Evolutionary conservation across 2,888 invertebrate genomes (phyloP).

Genomic region (Andrena hattorfiana): DNA sequence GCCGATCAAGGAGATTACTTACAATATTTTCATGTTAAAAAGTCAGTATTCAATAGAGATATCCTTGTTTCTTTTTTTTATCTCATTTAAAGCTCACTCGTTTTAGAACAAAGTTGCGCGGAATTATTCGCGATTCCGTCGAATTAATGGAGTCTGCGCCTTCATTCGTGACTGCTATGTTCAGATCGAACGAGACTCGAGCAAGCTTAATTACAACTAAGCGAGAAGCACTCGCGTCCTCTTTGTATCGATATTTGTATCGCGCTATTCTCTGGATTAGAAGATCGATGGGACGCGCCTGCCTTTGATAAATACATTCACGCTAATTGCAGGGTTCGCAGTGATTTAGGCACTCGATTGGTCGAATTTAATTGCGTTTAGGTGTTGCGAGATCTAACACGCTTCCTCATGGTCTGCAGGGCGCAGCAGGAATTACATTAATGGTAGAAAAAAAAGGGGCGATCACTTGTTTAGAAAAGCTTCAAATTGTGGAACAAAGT

Average conservation of each 20-base stretch:
- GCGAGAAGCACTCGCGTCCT: conserved; percentile 41
- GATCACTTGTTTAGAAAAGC: neutral
- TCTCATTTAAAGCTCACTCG: neutral
- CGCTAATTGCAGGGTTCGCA: conserved; percentile 54
- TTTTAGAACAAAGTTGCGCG: neutral
- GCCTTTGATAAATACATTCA: conserved; percentile 58
- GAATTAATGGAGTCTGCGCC: neutral
- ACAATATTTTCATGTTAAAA: too few relatives aligned
- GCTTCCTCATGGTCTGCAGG: neutral
- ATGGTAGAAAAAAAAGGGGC: neutral
- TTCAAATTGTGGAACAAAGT: too few relatives aligned
- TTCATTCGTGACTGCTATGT: neutral
- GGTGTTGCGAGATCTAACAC: conserved; percentile 28
- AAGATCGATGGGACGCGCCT: conserved; percentile 47
- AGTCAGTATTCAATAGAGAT: too few relatives aligned
- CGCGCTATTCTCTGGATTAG: conserved; percentile 48
- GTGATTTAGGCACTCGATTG: conserved; percentile 54
- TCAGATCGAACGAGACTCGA: conserved; percentile 40
- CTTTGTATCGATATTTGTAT: conserved; percentile 55
- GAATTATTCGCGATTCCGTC: neutral
- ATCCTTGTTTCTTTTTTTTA: too few relatives aligned
- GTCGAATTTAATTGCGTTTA: conserved; percentile 49
- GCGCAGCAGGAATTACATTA: neutral
- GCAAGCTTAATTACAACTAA: conserved; percentile 58
- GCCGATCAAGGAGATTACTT: too few relatives aligned